These are phyloP conservation scores for Papilio polytes DNA, from an alignment of 1,140 invertebrate genomes.

Conservation along the genomic window DNA sequence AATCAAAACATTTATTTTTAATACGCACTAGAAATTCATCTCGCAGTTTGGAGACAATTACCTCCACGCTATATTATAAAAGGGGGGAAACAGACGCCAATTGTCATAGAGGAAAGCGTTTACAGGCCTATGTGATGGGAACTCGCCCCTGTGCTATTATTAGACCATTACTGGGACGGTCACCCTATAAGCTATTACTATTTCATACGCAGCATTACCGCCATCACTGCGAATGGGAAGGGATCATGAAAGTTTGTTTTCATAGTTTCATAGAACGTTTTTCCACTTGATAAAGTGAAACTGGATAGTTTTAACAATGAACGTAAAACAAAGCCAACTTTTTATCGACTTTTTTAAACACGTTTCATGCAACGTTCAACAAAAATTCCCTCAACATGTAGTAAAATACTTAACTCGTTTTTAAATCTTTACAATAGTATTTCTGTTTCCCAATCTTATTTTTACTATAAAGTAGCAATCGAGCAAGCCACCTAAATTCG, in stretches of 20 bases:
- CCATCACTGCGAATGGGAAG: slow-evolving; percentile 9
- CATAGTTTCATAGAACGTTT: neutral
- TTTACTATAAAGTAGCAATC: too few relatives aligned
- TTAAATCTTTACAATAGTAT: too few relatives aligned
- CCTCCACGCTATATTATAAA: neutral
- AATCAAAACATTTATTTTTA: neutral
- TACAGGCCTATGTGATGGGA: slow-evolving; percentile 11
- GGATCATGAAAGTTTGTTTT: slow-evolving; percentile 19
- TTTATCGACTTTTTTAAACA: neutral
- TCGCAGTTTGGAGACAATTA: neutral
- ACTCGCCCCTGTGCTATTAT: neutral
- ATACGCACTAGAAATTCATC: slow-evolving; percentile 14
- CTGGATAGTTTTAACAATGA: neutral
- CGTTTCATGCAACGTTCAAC: neutral
- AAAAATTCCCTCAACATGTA: neutral
- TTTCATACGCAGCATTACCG: slow-evolving; percentile 21
- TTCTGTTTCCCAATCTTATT: too few relatives aligned
- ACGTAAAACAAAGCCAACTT: neutral
- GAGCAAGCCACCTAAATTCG: too few relatives aligned
- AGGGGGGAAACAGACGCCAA: neutral
- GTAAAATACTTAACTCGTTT: too few relatives aligned
- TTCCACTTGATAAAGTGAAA: neutral
- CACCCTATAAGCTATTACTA: slow-evolving; percentile 16
- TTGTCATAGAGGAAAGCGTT: slow-evolving; percentile 18
- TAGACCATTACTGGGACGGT: slow-evolving; percentile 1